These are phyloP conservation scores for Myanophis thanlyinensis DNA, from an alignment of 2,113 vertebrate species.

Conservation along the genomic window DNA sequence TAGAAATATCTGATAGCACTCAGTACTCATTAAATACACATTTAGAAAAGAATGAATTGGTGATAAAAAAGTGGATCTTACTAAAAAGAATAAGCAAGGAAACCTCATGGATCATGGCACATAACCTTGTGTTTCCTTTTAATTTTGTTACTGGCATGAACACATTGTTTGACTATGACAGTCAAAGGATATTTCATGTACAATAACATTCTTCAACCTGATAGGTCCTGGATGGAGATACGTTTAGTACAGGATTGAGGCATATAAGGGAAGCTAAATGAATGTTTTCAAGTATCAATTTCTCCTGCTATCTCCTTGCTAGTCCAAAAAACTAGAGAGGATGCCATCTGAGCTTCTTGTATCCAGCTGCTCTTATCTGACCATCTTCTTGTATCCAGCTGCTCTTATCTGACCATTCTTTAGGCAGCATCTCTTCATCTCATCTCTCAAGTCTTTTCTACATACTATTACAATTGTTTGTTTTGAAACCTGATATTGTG, in stretches of 20 bases:
- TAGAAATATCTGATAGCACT: background rate
- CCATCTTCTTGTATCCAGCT: no score
- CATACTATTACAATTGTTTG: background rate
- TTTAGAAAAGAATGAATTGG: background rate
- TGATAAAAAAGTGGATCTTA: background rate
- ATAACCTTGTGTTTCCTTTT: background rate
- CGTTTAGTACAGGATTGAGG: background rate
- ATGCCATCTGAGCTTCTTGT: no score
- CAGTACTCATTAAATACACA: background rate
- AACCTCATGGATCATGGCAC: background rate
- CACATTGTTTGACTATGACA: background rate
- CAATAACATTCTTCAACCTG: background rate
- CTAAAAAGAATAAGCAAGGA: background rate
- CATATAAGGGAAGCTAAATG: background rate
- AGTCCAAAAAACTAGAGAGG: no score
- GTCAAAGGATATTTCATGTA: background rate
- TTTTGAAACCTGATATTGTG: background rate
- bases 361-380: no score
- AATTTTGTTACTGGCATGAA: background rate
- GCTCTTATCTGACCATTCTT: no score
- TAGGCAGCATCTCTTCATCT: no score
- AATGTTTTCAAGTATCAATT: background rate
- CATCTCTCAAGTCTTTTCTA: no score
- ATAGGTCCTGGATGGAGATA: background rate
- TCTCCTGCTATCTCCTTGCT: no score